Base-by-base conservation (phyloP, 2,797 vertebrate species). In the Odontamblyopus lacepedii region DNA sequence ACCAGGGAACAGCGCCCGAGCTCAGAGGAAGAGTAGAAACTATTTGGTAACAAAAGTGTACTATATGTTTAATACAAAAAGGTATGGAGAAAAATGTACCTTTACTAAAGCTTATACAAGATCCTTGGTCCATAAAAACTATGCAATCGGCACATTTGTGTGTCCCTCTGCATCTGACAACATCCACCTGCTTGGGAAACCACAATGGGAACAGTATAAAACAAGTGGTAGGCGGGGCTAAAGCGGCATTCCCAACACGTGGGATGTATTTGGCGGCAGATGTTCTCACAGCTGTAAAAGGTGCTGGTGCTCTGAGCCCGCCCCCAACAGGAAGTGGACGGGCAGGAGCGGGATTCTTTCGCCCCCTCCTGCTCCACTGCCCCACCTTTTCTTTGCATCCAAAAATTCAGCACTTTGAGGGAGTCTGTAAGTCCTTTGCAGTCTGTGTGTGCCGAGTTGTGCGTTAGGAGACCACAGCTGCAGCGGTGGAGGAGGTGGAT, bases 101-200 rank as follows among this genome's bases (percentile, higher is more conserved):
- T 98, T 98, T 95, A 95, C 98, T 98, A 99, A 99, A 99, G 97
- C 96, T 99, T 98, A 97, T 95, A 96, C 94, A 97, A 96, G 95
- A 96, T 96, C 95, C 95, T 99, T 99, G 97, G 97, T 99, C 98
- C 98, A 95, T 97, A 97, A 96, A 98, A 98, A 97, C 95, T 95
- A 96, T 89, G 93, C 96, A 92, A 95, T 88, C 85, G 74, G 88
- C 92, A 90, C 92, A 91, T 95, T 95, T 91, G 92, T 91, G 93
- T 93, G 95, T 95, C 95, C 90, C 86, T 90, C 93, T 94, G 94
- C 89, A 88, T 93, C 92, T 94, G 92, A 95, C 94, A 91, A 94
- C 94, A 95, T 94, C 94, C 95, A 91, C 93, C 92, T 86, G 91
- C 91, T 76, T 3, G 69, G 90, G 85, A 89, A 84, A 92, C 91